A percentile compares a stretch with the other conserved stretches of the same genome.
Evolutionary conservation across 1,140 invertebrate species (phyloP).

Genomic region (Diabrotica undecimpunctata): DNA sequence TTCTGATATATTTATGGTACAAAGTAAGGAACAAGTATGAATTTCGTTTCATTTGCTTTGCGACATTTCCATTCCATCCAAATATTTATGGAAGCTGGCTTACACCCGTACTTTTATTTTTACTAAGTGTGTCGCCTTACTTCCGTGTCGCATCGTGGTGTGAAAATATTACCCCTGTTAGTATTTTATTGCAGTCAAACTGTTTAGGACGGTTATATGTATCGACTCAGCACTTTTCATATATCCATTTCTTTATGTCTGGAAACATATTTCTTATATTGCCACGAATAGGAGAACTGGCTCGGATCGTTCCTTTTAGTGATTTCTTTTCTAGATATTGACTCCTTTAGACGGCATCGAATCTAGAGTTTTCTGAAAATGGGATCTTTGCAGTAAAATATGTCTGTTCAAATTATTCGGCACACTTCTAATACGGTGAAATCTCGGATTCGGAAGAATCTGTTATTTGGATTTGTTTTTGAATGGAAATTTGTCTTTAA

Average conservation of each 20-base stretch:
- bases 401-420: too few relatives aligned
- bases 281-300: neutral
- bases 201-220: neutral
- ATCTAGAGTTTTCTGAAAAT: too few relatives aligned
- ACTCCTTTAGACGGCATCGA: too few relatives aligned
- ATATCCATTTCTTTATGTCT: conserved; percentile 2
- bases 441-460: too few relatives aligned
- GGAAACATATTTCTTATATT: conserved; percentile 3
- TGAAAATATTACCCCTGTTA: neutral
- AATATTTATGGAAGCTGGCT: neutral
- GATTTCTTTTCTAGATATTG: too few relatives aligned
- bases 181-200: neutral
- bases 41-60: neutral
- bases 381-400: too few relatives aligned
- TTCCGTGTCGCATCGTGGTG: neutral
- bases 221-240: neutral
- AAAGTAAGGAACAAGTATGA: neutral
- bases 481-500: too few relatives aligned
- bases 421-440: too few relatives aligned
- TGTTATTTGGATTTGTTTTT: too few relatives aligned
- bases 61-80: neutral
- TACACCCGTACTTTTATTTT: neutral
- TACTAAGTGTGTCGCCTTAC: neutral
- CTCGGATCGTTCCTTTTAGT: too few relatives aligned
- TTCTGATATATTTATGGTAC: neutral